These are phyloP conservation scores for Tyrannus savana DNA, from an alignment of 2,113 vertebrate genomes.

Conservation along the genomic window DNA sequence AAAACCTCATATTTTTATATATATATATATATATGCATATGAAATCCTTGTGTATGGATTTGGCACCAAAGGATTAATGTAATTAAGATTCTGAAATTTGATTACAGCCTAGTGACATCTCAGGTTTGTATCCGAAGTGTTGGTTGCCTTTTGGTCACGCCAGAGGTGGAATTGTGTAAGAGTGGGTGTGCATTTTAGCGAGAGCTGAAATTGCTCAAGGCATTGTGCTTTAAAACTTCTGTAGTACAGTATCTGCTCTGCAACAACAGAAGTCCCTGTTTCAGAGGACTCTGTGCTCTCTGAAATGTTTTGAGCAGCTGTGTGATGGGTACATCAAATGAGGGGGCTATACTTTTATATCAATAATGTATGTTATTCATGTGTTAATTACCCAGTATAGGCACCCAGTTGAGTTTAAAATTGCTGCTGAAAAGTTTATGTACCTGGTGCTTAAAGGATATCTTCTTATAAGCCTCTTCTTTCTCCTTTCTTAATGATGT, in stretches of 20 bases:
- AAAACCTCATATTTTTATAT: neutral
- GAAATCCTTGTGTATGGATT: neutral
- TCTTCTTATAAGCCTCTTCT: neutral
- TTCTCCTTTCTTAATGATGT: neutral
- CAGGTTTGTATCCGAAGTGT: neutral
- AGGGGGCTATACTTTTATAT: neutral
- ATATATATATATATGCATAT: neutral
- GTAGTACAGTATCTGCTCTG: neutral
- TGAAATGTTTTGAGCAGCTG: neutral
- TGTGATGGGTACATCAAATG: neutral
- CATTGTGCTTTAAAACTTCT: neutral
- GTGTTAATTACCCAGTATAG: neutral
- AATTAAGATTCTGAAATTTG: neutral
- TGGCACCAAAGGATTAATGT: neutral
- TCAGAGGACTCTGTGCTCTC: neutral
- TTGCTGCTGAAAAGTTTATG: neutral
- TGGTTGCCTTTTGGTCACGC: neutral
- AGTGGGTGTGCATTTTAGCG: accelerated
- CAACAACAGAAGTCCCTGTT: neutral
- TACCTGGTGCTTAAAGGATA: neutral
- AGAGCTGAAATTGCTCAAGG: neutral
- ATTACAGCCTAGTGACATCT: neutral
- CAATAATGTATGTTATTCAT: neutral
- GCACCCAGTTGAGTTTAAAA: neutral
- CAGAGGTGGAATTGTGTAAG: neutral